Percentiles rank a stretch among this genome's conserved stretches.
Evolutionary conservation across 2,113 vertebrate species (phyloP).

Genomic region (Camarhynchus parvulus): DNA sequence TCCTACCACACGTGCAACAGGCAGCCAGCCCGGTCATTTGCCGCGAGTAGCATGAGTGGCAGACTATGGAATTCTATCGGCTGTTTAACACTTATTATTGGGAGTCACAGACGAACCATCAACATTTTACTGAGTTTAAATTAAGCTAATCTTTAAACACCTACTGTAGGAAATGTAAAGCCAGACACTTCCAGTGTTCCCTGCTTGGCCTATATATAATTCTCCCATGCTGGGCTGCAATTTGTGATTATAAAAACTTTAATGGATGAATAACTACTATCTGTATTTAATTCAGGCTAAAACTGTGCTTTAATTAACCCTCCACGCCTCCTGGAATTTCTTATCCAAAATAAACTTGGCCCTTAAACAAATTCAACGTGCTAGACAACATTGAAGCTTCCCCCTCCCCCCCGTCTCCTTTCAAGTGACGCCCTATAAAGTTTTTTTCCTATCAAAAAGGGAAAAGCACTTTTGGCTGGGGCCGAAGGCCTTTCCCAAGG

Average conservation of each 20-base stretch:
- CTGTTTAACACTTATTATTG: conserved; percentile 49
- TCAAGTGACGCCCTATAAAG: conserved; percentile 47
- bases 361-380: conserved; percentile 71
- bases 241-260: conserved; percentile 58
- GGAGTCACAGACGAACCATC: conserved; percentile 57
- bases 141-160: conserved; percentile 57
- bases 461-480: not conserved
- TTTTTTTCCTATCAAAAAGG: conserved; percentile 1
- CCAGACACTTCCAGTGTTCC: conserved; percentile 49
- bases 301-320: conserved; percentile 67
- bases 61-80: not conserved
- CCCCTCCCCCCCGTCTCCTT: conserved; percentile 58
- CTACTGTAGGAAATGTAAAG: conserved; percentile 44
- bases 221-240: conserved; percentile 59
- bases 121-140: conserved; percentile 45
- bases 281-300: conserved; percentile 61
- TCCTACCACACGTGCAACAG: not conserved
- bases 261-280: conserved; percentile 62
- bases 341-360: conserved; percentile 67
- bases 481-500: not conserved
- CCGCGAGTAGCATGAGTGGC: not conserved
- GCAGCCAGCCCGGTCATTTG: not conserved
- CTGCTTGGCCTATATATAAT: conserved; percentile 59
- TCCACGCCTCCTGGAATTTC: conserved; percentile 62
- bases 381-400: conserved; percentile 65